These are phyloP conservation scores for Struthidea cinerea DNA, from an alignment of 2,113 vertebrate species.

Conservation along the genomic window DNA sequence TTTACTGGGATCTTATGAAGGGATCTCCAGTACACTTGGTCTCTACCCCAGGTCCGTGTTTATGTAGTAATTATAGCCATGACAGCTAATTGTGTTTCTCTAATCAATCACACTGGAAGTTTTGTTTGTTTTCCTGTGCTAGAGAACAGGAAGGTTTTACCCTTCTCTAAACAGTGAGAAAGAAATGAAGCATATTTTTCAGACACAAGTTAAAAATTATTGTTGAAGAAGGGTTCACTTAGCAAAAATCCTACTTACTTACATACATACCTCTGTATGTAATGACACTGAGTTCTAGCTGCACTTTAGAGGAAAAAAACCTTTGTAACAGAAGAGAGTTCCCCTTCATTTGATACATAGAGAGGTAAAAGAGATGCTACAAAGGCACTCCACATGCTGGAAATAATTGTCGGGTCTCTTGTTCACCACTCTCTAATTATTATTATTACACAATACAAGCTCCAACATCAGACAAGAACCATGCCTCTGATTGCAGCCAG, in stretches of 20 bases:
- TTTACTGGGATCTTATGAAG: constrained; percentile 21
- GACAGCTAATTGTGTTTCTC: constrained; percentile 61
- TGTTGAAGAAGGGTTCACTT: neutral
- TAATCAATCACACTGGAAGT: constrained; percentile 61
- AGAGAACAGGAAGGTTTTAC: constrained; percentile 47
- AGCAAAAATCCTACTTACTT: neutral
- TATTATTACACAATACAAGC: neutral
- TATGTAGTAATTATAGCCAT: constrained; percentile 63
- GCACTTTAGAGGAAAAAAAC: neutral
- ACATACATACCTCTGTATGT: too few relatives aligned
- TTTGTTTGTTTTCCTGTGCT: constrained; percentile 57
- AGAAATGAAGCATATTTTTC: constrained; percentile 30
- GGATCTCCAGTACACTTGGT: constrained; percentile 29
- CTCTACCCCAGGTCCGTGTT: constrained; percentile 33
- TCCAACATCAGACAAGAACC: neutral
- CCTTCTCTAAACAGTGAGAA: constrained; percentile 17
- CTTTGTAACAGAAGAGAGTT: neutral
- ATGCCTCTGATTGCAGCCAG: neutral
- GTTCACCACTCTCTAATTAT: neutral
- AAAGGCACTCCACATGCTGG: neutral
- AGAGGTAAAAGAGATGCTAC: neutral
- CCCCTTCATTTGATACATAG: neutral
- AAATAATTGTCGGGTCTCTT: neutral
- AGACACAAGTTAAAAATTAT: neutral
- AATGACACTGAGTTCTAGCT: neutral